Base-by-base conservation (phyloP, 2,113 vertebrate genomes). In the Astatotilapia flaviijosephi region DNA sequence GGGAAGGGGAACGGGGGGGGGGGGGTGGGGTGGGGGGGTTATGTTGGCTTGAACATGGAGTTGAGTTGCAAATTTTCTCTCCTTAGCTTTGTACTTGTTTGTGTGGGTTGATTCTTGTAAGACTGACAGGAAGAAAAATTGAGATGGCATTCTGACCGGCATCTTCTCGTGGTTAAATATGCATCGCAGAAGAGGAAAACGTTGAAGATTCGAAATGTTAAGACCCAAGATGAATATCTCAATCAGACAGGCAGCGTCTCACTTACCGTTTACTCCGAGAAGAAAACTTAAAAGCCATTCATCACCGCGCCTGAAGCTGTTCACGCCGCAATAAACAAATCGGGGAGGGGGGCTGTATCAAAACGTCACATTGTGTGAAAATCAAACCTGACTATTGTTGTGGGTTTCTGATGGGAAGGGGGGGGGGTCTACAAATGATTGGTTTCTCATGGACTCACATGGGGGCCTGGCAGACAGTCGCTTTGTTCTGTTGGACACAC, bases 221-320 rank as follows among this genome's bases (percentile, higher is more conserved):
- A 23, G 49, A 54, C 37, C 8, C 12, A 80, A 51, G 77, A 42
- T 14, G 19, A 54, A 62, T 47, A 35, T 70, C 23, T 31, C 54
- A 51, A 3, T 87, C 82, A 62, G 11, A 89, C 28, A 7, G 82
- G 37, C 79, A 79, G 53, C 47, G 42, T 87, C 40, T 84, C 56
- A 86, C 90, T 93, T 85, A 90, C 88, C 60, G 12, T 88, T 86
- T 68, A 40, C 40, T 17, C 28, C 5, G 15, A 79, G 82, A 28
- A 56, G 51, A 83, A 82, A 60, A 56, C 33, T 37, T 42, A 80
- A 93, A 68, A 77, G 12, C 8, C 87, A 68, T n/a, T 19, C 23
- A 58, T 83, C 45, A 54, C 0, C 17, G 13, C 60, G 79, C 23
- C 23, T 35, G 33, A 53, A 81, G 26, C 6, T 47, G 31, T 73